Base-by-base conservation (phyloP, 2,888 invertebrate species). In the Drosophila borborema region DNA sequence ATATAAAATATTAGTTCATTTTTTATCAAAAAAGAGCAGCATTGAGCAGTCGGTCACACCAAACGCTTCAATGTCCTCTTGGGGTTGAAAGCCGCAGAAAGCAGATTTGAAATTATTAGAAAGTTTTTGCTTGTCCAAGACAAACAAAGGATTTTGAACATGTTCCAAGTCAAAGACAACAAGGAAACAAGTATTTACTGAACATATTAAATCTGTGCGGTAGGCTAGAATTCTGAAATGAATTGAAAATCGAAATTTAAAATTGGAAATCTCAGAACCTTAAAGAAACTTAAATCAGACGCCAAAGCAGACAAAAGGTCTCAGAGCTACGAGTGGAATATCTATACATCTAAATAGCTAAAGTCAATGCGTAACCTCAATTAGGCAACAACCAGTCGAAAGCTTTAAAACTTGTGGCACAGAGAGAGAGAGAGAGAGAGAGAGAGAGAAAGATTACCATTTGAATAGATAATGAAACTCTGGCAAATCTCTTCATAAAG, bases 401-500 rank as follows among this genome's bases (percentile, higher is more conserved):
- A 14, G 38, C 67, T 51, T 68, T n/a, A 53, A 34, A 34, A 59
- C 51, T 53, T 66, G 51, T 53, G 59, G 40, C 38, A 20, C 16
- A 18, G 28, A 28, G 28, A 5, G 28, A 6, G 28, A 28, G 28
- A 28, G 28, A 28, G 28, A 28, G 28, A 23, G 23, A 23, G 23
- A 23, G 23, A 4, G 4, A 31, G 18, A n/a, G 23, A 38, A 48
- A n/a, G 54, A 68, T 59, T 49, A 31, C 56, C 66, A 63, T 68
- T 75, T 72, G 72, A 79, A 78, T 79, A 67, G 77, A 79, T 78
- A 78, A 78, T 78, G 75, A 72, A 79, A 72, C 53, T 65, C 60
- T 9, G 34, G 60, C 55, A 65, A 79, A 79, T 79, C 72, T 72
- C 67, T 56, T 60, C 80, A 79, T 79, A 79, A 79, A 75, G 75